Base-by-base conservation (phyloP, 2,888 invertebrate species). In the Trissolcus japonicus region DNA sequence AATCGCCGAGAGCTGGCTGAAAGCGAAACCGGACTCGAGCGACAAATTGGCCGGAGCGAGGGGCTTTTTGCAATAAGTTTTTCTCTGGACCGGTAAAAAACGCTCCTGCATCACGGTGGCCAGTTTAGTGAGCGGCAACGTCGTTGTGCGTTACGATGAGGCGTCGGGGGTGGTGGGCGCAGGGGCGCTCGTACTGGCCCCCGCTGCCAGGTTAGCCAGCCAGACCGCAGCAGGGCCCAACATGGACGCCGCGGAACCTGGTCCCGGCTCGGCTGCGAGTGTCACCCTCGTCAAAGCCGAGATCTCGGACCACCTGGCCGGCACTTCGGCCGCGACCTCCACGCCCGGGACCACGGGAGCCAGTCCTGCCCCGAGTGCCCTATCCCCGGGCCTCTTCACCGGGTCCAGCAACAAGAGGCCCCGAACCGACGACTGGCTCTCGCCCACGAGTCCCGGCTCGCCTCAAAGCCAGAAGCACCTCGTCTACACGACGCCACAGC, bases 381-480 rank as follows among this genome's bases (percentile, higher is more conserved):
- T 53, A 13, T 69, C 69, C 2, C 63, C 72, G 57, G 63, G 56
- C 19, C 54, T 59, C 90, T 84, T 86, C 21, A 81, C 80, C 63
- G 83, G 84, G 76, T 79, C 87, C 79, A 83, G 86, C 81, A 90
- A 89, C 78, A 92, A 92, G 81, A 89, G 92, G 68, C 90, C 91
- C 61, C 90, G 92, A 51, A 89, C 90, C 50, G 92, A 93, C 83
- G 93, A 93, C 84, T 93, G 93, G 93, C 89, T 93, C 79, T 91
- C 92, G 67, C 91, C 93, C 19, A 91, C 92, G 75, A 92, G 92
- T 87, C 92, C 93, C 9, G 87, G 84, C 59, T 87, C 89, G 6
- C 88, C 87, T n/a, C 83, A 82, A 90, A 90, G 17, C 9, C 51
- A 43, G 35, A 63, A 72, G 54, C 72, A 90, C 89, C 94, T 90